Conservation (phyloP, 2,797 vertebrate genomes). For the Gouania willdenowi region DNA sequence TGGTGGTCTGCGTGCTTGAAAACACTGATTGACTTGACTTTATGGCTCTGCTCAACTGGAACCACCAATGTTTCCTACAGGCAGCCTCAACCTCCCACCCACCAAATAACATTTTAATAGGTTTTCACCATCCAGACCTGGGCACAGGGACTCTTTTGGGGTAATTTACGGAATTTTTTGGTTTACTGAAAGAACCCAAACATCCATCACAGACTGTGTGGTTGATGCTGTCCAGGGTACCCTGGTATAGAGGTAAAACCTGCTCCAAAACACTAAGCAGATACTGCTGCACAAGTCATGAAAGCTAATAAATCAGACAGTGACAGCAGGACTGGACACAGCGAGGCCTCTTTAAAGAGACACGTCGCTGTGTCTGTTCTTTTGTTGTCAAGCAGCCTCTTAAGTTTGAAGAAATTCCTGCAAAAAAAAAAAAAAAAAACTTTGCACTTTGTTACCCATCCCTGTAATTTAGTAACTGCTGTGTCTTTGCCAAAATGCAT, state of each 20-base stretch:
- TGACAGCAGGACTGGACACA: slow-evolving; percentile 33
- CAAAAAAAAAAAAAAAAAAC: no score
- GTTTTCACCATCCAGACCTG: slow-evolving; percentile 53
- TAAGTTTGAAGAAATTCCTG: neutral
- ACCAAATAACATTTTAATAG: slow-evolving; percentile 71
- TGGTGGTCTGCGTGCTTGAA: slow-evolving; percentile 52
- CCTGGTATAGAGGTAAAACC: slow-evolving; percentile 20
- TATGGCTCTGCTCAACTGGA: slow-evolving; percentile 50
- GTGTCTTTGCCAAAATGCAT: neutral
- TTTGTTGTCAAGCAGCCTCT: neutral
- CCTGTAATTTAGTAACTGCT: no score
- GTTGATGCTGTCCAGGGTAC: slow-evolving; percentile 38
- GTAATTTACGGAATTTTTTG: slow-evolving; percentile 46
- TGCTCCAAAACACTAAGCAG: slow-evolving; percentile 38
- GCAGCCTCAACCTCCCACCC: slow-evolving; percentile 21
- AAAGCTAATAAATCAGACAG: slow-evolving; percentile 58
- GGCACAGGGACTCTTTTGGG: slow-evolving; percentile 28
- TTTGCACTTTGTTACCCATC: no score
- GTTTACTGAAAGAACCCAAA: slow-evolving; percentile 40
- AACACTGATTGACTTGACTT: slow-evolving; percentile 53
- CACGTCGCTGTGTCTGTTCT: slow-evolving; percentile 1
- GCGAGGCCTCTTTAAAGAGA: slow-evolving; percentile 11
- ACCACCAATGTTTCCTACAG: slow-evolving; percentile 44
- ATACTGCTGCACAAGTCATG: slow-evolving; percentile 26
- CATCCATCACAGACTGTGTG: slow-evolving; percentile 51